These are phyloP conservation scores for Phoebastria nigripes DNA, from an alignment of 2,797 vertebrate genomes.

Conservation along the genomic window DNA sequence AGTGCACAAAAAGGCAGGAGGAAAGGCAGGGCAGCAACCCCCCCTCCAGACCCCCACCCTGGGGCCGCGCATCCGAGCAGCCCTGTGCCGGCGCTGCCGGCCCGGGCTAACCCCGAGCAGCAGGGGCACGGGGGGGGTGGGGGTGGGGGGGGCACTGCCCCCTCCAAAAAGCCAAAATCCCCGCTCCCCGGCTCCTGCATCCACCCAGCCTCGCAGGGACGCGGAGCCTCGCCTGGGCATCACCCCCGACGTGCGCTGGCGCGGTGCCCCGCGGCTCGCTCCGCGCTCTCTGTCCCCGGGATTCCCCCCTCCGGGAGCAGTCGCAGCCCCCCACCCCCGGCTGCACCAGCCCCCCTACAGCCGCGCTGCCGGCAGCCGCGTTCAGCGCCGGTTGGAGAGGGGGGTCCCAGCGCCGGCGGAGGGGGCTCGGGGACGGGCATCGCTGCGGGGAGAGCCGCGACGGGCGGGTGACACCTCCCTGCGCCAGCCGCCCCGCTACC, in stretches of 20 bases:
- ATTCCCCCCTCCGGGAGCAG: neutral
- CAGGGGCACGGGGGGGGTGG: fast-evolving
- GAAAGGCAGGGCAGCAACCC: neutral
- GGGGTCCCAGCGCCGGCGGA: neutral
- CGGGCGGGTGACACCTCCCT: neutral
- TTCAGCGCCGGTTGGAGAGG: neutral
- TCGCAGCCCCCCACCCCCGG: too few species aligned
- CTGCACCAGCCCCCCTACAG: fast-evolving
- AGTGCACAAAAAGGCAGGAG: neutral
- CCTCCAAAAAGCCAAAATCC: too few species aligned
- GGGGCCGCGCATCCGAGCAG: neutral
- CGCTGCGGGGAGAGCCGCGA: fast-evolving
- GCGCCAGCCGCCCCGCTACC: neutral
- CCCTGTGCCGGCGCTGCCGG: neutral
- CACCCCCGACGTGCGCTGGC: fast-evolving
- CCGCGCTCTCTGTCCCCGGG: neutral
- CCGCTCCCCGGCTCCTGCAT: neutral
- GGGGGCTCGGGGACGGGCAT: neutral
- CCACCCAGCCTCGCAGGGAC: neutral
- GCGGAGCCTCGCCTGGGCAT: neutral
- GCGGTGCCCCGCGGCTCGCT: neutral
- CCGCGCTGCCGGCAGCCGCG: neutral
- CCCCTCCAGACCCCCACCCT: too few species aligned
- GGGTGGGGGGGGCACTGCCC: neutral
- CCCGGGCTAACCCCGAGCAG: neutral